These are phyloP conservation scores for Myotis lucifugus DNA, from an alignment of 2,113 vertebrate genomes.

Conservation along the genomic window DNA sequence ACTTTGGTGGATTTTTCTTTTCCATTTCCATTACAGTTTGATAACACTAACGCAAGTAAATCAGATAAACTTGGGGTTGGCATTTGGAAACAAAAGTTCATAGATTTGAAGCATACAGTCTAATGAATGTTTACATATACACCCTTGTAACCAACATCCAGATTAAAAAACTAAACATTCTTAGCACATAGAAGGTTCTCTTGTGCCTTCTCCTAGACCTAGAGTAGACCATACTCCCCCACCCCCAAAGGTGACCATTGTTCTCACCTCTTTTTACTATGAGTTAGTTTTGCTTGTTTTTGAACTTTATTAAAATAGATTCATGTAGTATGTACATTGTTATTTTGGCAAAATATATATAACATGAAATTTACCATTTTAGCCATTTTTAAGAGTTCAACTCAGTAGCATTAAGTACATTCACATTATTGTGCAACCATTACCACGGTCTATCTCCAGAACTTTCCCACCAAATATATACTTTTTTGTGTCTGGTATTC, in stretches of 20 bases:
- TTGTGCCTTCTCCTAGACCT: neutral
- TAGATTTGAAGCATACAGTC: neutral
- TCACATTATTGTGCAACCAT: neutral
- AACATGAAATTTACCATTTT: slow-evolving; percentile 4
- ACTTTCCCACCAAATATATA: neutral
- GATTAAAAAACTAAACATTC: slow-evolving; percentile 36
- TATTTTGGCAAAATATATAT: neutral
- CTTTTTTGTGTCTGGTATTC: neutral
- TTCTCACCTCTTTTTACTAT: neutral
- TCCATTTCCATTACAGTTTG: neutral
- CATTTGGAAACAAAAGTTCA: slow-evolving; percentile 39
- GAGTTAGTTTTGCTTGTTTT: slow-evolving; percentile 43
- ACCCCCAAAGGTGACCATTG: neutral
- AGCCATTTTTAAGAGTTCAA: neutral
- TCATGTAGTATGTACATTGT: neutral
- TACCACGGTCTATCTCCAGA: neutral
- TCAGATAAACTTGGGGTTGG: slow-evolving; percentile 29
- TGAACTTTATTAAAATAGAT: slow-evolving; percentile 45
- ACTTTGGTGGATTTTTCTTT: neutral
- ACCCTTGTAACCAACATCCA: neutral
- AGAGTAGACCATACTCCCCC: neutral
- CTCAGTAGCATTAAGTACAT: neutral
- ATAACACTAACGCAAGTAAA: neutral
- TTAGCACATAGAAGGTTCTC: neutral
- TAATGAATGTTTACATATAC: neutral